Percentiles rank a stretch among this genome's conserved stretches.
phyloP scores from a whole-genome alignment of 2,888 invertebrate species.

The Nephrotoma flavescens region DNA sequence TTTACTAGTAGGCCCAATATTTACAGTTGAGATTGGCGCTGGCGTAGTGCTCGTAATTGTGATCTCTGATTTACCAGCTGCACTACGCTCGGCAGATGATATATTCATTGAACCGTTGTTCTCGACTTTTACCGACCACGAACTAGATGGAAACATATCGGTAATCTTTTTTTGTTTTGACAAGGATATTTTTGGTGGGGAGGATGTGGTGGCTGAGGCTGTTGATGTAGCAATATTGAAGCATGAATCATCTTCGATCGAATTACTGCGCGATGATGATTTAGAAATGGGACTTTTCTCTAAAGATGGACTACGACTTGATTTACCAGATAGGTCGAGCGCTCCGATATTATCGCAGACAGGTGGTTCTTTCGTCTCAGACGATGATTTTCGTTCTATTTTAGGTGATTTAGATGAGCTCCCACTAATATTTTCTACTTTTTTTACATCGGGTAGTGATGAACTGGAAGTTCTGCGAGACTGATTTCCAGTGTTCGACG shows the following conservation, averaged over 20 bases:
- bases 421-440: constrained; percentile 17
- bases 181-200: background rate
- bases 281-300: background rate
- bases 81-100: background rate
- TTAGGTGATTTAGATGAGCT: background rate
- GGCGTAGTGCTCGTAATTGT: background rate
- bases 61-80: background rate
- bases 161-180: background rate
- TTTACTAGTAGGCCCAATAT: background rate
- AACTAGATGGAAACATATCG: background rate
- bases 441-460: constrained; percentile 13
- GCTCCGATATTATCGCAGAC: constrained; percentile 37
- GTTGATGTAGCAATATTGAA: background rate
- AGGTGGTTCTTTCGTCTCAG: constrained; percentile 14
- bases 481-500: constrained; percentile 11
- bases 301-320: constrained; percentile 19
- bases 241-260: background rate
- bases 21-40: background rate
- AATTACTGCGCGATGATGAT: background rate
- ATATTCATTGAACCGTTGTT: background rate
- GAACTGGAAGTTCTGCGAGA: constrained; percentile 20
- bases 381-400: constrained; percentile 13
- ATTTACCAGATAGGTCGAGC: constrained; percentile 36
- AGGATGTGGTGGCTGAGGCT: background rate
- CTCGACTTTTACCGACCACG: background rate